These are phyloP conservation scores for Hyposmocoma kahamanoa DNA, from an alignment of 1,140 invertebrate genomes.

Conservation along the genomic window DNA sequence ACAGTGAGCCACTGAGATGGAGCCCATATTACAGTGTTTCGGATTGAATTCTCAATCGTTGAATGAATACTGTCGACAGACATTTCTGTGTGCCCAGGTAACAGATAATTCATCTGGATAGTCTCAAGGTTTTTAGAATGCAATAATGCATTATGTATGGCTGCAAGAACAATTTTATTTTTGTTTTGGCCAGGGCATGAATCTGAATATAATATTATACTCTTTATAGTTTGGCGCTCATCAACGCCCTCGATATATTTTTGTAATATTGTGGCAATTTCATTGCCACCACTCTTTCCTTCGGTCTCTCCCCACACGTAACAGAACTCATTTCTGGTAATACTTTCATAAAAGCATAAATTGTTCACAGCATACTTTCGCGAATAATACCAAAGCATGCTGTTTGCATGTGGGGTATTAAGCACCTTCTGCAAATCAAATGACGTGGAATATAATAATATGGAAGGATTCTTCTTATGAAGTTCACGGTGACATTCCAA, in stretches of 20 bases:
- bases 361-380: conserved; percentile 43
- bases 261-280: conserved; percentile 8
- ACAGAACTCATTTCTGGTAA: conserved; percentile 9
- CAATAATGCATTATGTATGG: neutral
- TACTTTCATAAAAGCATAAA: conserved; percentile 9
- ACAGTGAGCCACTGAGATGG: conserved; percentile 6
- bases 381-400: conserved; percentile 35
- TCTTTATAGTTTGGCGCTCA: neutral
- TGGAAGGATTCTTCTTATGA: conserved; percentile 10
- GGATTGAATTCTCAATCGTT: conserved; percentile 6
- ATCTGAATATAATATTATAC: conserved; percentile 7
- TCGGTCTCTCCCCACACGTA: conserved; percentile 8
- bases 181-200: conserved; percentile 8
- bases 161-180: conserved; percentile 3
- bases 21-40: neutral
- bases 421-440: conserved; percentile 34
- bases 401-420: conserved; percentile 31
- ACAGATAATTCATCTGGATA: conserved; percentile 20
- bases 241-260: conserved; percentile 9
- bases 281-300: conserved; percentile 10
- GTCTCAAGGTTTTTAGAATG: conserved; percentile 10
- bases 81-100: conserved; percentile 21
- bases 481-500: conserved; percentile 17
- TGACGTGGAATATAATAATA: conserved; percentile 17
- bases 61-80: conserved; percentile 13